phyloP scores from a whole-genome alignment of 2,888 invertebrate species.

The Drosophila atroscutellata region DNA sequence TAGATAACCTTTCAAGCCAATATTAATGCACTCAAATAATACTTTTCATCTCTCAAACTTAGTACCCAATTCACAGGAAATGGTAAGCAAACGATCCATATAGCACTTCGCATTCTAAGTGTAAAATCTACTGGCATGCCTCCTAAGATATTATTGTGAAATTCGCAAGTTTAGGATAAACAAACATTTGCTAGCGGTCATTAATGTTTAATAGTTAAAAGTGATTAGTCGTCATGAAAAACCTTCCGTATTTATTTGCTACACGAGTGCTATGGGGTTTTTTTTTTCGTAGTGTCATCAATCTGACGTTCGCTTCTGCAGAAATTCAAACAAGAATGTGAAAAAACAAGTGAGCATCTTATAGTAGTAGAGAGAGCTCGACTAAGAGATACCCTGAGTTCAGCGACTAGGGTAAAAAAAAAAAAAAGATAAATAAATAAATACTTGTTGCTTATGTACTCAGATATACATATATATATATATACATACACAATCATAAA shows the following conservation, averaged over 20 bases:
- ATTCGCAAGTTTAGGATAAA: slow-evolving; percentile 5
- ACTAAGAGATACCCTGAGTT: not conserved
- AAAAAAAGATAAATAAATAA: no score
- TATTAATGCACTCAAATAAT: not conserved
- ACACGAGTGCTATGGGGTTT: slow-evolving; percentile 21
- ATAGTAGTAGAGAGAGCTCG: not conserved
- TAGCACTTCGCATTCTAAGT: not conserved
- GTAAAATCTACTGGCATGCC: not conserved
- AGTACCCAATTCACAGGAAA: not conserved
- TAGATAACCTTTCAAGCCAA: not conserved
- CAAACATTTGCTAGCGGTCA: slow-evolving; percentile 9
- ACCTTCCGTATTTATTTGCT: slow-evolving; percentile 11
- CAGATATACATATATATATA: not conserved
- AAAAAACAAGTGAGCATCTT: not conserved
- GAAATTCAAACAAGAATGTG: slow-evolving; percentile 36
- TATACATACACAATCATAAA: not conserved
- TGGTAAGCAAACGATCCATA: slow-evolving; percentile 12
- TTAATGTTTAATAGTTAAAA: slow-evolving; percentile 9
- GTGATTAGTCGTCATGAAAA: slow-evolving; percentile 22
- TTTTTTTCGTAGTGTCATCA: slow-evolving; percentile 45
- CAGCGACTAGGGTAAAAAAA: not conserved
- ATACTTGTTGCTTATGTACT: not conserved
- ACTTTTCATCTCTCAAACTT: slow-evolving; percentile 8
- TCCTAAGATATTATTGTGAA: slow-evolving; percentile 14
- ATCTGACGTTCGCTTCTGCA: slow-evolving; percentile 35